These are phyloP conservation scores for Teinopalpus imperialis DNA, from an alignment of 2,888 invertebrate genomes.

Conservation along the genomic window DNA sequence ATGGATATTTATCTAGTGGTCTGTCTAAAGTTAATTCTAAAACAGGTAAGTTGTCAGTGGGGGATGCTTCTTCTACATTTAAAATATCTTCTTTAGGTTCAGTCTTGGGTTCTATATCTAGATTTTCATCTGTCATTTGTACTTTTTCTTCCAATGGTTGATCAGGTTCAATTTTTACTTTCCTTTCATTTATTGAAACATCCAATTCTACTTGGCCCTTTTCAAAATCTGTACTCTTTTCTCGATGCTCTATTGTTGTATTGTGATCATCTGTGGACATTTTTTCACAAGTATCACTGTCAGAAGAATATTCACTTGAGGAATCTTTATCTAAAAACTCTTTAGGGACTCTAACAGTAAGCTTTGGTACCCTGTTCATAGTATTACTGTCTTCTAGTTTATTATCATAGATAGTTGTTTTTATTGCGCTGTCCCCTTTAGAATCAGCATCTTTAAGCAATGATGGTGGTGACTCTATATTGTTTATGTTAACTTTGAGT, in stretches of 20 bases:
- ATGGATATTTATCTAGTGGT: conserved; percentile 88
- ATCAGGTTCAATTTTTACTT: conserved; percentile 32
- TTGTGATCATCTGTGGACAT: conserved; percentile 80
- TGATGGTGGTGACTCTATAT: conserved; percentile 47
- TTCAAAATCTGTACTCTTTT: conserved; percentile 31
- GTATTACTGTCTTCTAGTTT: conserved; percentile 68
- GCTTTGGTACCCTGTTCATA: conserved; percentile 84
- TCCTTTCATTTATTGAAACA: conserved; percentile 27
- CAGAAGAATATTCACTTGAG: conserved; percentile 77
- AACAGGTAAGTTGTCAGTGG: conserved; percentile 82
- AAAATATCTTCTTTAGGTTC: conserved; percentile 48
- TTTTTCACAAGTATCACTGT: conserved; percentile 84
- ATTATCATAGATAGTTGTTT: conserved; percentile 76
- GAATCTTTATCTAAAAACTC: conserved; percentile 79
- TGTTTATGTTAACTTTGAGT: conserved; percentile 62
- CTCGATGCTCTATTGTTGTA: conserved; percentile 38
- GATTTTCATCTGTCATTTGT: conserved; percentile 44
- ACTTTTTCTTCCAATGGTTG: conserved; percentile 37
- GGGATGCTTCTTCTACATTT: conserved; percentile 53
- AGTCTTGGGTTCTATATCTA: conserved; percentile 55
- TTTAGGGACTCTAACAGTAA: conserved; percentile 85
- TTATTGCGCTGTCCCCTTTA: conserved; percentile 63
- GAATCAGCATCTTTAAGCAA: conserved; percentile 45
- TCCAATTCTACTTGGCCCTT: conserved; percentile 31
- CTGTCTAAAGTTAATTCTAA: conserved; percentile 88